Conservation (phyloP, 1,140 invertebrate genomes). For the Drosophila simulans region DNA sequence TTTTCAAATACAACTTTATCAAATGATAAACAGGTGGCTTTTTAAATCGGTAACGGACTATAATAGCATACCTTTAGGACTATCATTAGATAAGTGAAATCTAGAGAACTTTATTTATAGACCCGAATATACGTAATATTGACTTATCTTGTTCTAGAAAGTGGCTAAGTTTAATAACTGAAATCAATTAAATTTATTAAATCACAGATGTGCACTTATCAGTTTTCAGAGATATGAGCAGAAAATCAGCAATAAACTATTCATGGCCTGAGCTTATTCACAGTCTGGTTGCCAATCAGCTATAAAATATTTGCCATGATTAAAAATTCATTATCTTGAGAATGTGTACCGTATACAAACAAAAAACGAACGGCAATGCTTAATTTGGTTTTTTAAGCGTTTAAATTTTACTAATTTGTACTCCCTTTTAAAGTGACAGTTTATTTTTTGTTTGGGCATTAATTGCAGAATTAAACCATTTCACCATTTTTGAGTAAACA, state of each 20-base stretch:
- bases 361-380: conserved; percentile 24
- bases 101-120: conserved; percentile 1
- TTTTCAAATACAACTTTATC: conserved; percentile 9
- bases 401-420: neutral
- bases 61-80: neutral
- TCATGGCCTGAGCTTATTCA: conserved; percentile 2
- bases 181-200: conserved; percentile 9
- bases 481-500: conserved; percentile 5
- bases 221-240: conserved; percentile 1
- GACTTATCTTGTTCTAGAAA: conserved; percentile 4
- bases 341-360: conserved; percentile 9
- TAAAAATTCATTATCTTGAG: conserved; percentile 9
- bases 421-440: neutral
- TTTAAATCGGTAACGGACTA: neutral
- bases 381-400: conserved; percentile 1
- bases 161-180: neutral
- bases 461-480: conserved; percentile 22
- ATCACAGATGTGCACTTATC: conserved; percentile 8
- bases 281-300: conserved; percentile 1
- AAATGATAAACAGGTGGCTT: conserved; percentile 19
- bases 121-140: neutral
- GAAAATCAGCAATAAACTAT: conserved; percentile 22
- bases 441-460: conserved; percentile 7
- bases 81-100: neutral
- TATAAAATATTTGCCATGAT: conserved; percentile 8